A percentile compares a stretch with the other conserved stretches of the same genome.
phyloP scores from a whole-genome alignment of 2,888 invertebrate genomes.

The Lasioglossum figueresi region DNA sequence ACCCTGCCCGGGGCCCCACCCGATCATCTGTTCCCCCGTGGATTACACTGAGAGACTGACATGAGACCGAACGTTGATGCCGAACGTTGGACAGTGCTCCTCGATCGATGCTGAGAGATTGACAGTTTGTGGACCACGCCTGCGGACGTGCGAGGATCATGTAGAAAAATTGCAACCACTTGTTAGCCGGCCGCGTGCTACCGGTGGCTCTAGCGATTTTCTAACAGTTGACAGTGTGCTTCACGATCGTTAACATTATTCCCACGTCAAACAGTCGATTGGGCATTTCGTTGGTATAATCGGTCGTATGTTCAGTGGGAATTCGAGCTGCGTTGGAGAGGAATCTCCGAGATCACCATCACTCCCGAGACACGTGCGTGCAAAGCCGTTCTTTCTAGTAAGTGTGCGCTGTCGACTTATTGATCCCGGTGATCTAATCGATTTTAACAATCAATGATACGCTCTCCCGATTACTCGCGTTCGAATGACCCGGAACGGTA shows the following conservation, averaged over 20 bases:
- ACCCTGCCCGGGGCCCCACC: not conserved
- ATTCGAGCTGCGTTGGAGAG: not conserved
- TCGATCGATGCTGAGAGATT: constrained; percentile 17
- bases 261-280: not conserved
- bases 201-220: not conserved
- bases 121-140: constrained; percentile 14
- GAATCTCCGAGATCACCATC: constrained; percentile 8
- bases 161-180: constrained; percentile 2
- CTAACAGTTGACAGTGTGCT: not conserved
- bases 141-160: not conserved
- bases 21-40: constrained; percentile 8
- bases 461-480: constrained; percentile 17
- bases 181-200: constrained; percentile 12
- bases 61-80: not conserved
- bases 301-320: constrained; percentile 9
- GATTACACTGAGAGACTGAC: constrained; percentile 20
- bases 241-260: not conserved
- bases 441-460: constrained; percentile 11
- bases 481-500: not conserved
- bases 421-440: constrained; percentile 37
- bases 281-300: not conserved
- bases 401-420: constrained; percentile 20
- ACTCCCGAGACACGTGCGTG: constrained; percentile 58
- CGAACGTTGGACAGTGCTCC: constrained; percentile 1
- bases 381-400: constrained; percentile 35